A percentile compares a stretch with the other conserved stretches of the same genome.
Evolutionary conservation across 2,888 invertebrate genomes (phyloP).

Genomic region (Phrixothrix hirtus): DNA sequence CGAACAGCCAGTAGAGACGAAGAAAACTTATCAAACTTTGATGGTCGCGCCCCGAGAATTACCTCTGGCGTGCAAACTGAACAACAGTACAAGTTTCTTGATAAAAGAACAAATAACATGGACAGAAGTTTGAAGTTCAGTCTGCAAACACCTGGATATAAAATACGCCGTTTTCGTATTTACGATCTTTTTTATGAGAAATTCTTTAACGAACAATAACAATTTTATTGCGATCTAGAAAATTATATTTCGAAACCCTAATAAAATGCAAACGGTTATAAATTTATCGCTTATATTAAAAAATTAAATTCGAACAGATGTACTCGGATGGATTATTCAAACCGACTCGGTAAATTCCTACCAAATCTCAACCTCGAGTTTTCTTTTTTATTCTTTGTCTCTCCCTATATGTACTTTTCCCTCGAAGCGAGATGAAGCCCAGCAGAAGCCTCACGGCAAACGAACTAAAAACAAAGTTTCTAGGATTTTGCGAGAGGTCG

Average conservation of each 20-base stretch:
- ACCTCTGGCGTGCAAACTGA: slow-evolving; percentile 39
- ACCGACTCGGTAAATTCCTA: slow-evolving; percentile 47
- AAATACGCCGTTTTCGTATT: slow-evolving; percentile 37
- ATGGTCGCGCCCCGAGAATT: slow-evolving; percentile 44
- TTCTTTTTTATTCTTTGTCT: slow-evolving; percentile 46
- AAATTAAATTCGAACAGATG: too few relatives aligned
- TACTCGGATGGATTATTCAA: slow-evolving; percentile 47
- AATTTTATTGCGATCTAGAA: slow-evolving; percentile 18
- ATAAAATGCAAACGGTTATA: slow-evolving; percentile 20
- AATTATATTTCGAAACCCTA: slow-evolving; percentile 14
- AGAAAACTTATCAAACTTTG: slow-evolving; percentile 58
- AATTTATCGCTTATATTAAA: slow-evolving; percentile 8
- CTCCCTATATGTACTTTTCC: slow-evolving; percentile 49
- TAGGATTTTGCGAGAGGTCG: slow-evolving; percentile 40
- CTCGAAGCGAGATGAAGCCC: slow-evolving; percentile 33
- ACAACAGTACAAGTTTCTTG: slow-evolving; percentile 50
- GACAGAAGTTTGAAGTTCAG: slow-evolving; percentile 50
- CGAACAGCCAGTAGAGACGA: slow-evolving; percentile 50
- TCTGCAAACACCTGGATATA: slow-evolving; percentile 48
- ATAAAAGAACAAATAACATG: slow-evolving; percentile 56
- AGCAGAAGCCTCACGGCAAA: slow-evolving; percentile 43
- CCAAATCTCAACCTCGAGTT: slow-evolving; percentile 47
- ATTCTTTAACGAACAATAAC: slow-evolving; percentile 25
- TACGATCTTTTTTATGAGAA: slow-evolving; percentile 23
- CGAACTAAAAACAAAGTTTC: slow-evolving; percentile 49